phyloP scores from a whole-genome alignment of 2,113 vertebrate species.

The Sisor rabdophorus region DNA sequence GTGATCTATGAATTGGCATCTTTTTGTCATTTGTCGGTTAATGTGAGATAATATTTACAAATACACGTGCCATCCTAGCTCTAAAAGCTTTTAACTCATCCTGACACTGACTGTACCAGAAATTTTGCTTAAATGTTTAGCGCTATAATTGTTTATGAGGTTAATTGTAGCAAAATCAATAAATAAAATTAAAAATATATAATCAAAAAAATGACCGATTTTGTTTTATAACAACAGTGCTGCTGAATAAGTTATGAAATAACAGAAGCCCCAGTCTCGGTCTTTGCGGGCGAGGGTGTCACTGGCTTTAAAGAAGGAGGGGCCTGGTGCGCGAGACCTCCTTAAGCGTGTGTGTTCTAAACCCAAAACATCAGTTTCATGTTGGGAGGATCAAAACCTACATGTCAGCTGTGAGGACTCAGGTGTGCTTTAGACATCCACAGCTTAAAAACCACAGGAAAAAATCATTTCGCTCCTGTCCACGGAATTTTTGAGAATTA shows the following conservation, averaged over 20 bases:
- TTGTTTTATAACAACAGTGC: background rate
- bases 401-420: conserved; percentile 18
- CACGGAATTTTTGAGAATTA: background rate
- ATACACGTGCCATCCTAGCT: background rate
- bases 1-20: background rate
- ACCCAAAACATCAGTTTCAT: conserved; percentile 33
- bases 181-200: background rate
- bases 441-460: background rate
- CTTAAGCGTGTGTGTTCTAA: conserved; percentile 42
- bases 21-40: conserved; percentile 14
- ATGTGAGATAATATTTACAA: conserved; percentile 4
- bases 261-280: background rate
- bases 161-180: background rate
- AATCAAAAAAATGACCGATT: too few species aligned
- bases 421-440: conserved; percentile 26
- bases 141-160: background rate
- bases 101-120: background rate
- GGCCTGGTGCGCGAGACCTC: conserved; percentile 33
- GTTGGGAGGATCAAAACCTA: conserved; percentile 42
- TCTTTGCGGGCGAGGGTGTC: conserved; percentile 28
- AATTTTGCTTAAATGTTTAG: background rate
- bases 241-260: background rate
- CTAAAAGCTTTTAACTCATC: conserved; percentile 1
- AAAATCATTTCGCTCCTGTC: background rate
- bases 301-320: conserved; percentile 31